A percentile compares a stretch with the other conserved stretches of the same genome.
Evolutionary conservation across 2,888 invertebrate genomes (phyloP).

Genomic region (Ariolimax columbianus): DNA sequence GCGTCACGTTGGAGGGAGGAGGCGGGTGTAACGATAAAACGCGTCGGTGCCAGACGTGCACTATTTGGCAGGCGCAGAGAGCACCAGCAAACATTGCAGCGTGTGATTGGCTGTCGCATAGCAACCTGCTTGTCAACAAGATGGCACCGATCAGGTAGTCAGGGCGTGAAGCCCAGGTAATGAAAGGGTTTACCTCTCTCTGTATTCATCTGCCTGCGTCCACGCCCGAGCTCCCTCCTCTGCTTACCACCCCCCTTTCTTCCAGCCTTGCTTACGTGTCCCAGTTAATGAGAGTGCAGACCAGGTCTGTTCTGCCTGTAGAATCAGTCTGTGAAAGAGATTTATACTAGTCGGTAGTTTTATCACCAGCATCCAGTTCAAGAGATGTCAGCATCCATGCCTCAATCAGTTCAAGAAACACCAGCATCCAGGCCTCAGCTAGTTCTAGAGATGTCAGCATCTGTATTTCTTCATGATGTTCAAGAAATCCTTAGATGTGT

Average conservation of each 20-base stretch:
- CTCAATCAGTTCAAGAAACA: no score
- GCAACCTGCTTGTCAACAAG: constrained; percentile 66
- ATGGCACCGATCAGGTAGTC: constrained; percentile 49
- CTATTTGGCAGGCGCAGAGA: constrained; percentile 4
- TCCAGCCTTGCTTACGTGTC: not conserved
- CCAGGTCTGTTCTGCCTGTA: not conserved
- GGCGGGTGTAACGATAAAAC: constrained; percentile 9
- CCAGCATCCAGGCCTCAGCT: no score
- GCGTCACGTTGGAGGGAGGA: not conserved
- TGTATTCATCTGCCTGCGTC: constrained; percentile 14
- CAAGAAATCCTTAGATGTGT: not conserved
- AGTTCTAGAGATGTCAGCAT: no score
- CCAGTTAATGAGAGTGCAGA: not conserved
- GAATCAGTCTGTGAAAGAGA: constrained; percentile 17
- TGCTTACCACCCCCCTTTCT: not conserved
- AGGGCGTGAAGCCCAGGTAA: constrained; percentile 42
- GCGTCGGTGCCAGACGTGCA: constrained; percentile 27
- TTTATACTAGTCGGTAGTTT: not conserved
- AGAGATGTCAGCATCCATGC: no score
- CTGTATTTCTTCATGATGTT: not conserved
- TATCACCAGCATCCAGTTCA: not conserved
- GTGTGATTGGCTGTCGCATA: constrained; percentile 68
- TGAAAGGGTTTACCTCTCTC: constrained; percentile 30
- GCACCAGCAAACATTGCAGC: constrained; percentile 57
- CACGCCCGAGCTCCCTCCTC: not conserved